A percentile compares a stretch with the other conserved stretches of the same genome.
phyloP scores from a whole-genome alignment of 2,888 invertebrate genomes.

The Ochropleura leucogaster region DNA sequence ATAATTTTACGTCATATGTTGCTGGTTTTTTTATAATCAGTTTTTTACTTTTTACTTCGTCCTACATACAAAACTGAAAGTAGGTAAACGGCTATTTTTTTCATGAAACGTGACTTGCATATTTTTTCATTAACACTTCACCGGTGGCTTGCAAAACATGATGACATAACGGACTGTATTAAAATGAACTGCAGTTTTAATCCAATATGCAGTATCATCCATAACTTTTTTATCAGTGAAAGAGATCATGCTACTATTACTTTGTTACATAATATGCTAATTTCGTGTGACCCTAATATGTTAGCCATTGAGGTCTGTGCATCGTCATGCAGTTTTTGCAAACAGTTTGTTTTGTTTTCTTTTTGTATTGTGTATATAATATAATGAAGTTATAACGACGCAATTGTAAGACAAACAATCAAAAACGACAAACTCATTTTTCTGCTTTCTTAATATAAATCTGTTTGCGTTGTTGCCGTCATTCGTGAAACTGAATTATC shows the following conservation, averaged over 20 bases:
- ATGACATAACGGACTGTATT: slow-evolving; percentile 7
- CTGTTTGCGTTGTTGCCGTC: neutral
- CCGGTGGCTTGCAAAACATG: neutral
- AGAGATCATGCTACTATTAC: neutral
- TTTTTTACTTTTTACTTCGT: neutral
- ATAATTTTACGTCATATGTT: neutral
- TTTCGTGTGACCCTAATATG: slow-evolving; percentile 19
- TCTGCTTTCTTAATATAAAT: neutral
- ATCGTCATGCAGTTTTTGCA: slow-evolving; percentile 22
- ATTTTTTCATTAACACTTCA: slow-evolving; percentile 25
- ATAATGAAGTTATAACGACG: slow-evolving; percentile 1
- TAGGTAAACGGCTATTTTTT: slow-evolving; percentile 4
- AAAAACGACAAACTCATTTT: neutral
- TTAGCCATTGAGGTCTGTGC: slow-evolving; percentile 15
- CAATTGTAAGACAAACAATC: slow-evolving; percentile 13
- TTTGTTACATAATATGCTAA: slow-evolving; percentile 19
- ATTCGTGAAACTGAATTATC: too few species aligned
- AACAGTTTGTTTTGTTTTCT: neutral
- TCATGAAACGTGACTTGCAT: slow-evolving; percentile 6
- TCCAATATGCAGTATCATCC: slow-evolving; percentile 12
- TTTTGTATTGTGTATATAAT: neutral
- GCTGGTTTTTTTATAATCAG: neutral
- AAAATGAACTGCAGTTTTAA: slow-evolving; percentile 2
- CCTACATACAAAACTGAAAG: slow-evolving; percentile 13
- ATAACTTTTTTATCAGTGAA: neutral